A percentile compares a stretch with the other conserved stretches of the same genome.
Conservation (phyloP, 2,113 vertebrate species). For the Platichthys stellatus region DNA sequence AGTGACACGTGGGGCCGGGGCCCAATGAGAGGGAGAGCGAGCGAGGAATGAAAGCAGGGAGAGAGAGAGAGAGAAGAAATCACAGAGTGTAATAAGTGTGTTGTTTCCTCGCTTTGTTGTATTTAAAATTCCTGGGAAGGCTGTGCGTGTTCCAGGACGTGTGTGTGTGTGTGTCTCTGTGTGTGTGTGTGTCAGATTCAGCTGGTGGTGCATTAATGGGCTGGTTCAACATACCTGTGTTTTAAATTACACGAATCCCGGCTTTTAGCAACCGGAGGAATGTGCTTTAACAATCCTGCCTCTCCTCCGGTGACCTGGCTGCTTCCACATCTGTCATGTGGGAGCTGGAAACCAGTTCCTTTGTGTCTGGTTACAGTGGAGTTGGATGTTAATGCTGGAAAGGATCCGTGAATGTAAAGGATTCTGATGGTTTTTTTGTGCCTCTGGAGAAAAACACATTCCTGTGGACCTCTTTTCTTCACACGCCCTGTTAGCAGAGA, state of each 20-base stretch:
- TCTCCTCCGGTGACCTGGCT: slow-evolving; percentile 30
- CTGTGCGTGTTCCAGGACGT: slow-evolving; percentile 1
- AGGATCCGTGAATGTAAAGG: neutral
- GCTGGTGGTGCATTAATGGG: neutral
- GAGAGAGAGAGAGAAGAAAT: no score
- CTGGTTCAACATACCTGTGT: slow-evolving; percentile 50
- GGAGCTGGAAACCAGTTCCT: neutral
- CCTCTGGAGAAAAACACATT: no score
- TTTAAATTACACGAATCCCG: slow-evolving; percentile 51
- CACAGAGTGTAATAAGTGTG: slow-evolving; percentile 48
- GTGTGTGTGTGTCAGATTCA: neutral
- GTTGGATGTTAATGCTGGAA: slow-evolving; percentile 43
- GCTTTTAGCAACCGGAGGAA: slow-evolving; percentile 49
- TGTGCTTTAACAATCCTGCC: slow-evolving; percentile 41
- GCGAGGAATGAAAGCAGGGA: neutral
- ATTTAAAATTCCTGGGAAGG: slow-evolving; percentile 32
- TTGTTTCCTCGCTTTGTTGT: slow-evolving; percentile 48
- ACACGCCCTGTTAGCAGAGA: neutral
- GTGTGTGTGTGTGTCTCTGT: no score
- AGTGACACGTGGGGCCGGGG: slow-evolving; percentile 55
- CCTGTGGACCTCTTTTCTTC: neutral
- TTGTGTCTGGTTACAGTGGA: slow-evolving; percentile 25
- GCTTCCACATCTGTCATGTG: slow-evolving; percentile 6
- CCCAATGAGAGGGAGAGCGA: neutral
- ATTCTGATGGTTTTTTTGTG: neutral